Conservation (phyloP, 2,113 vertebrate species). For the Ictalurus furcatus region DNA sequence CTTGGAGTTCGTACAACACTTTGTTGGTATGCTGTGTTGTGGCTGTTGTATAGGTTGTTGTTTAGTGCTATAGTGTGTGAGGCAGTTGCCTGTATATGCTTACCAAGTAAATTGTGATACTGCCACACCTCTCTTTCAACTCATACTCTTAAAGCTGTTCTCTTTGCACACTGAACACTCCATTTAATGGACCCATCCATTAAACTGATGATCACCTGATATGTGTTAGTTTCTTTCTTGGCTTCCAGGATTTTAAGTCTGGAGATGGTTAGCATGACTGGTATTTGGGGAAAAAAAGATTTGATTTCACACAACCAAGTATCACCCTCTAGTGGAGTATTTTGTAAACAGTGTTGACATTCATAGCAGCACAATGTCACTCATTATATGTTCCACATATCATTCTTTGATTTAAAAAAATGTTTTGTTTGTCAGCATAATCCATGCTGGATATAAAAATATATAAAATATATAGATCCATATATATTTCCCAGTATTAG, state of each 20-base stretch:
- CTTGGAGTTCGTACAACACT: neutral
- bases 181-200: constrained; percentile 40
- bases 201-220: constrained; percentile 58
- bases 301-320: neutral
- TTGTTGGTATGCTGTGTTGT: neutral
- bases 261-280: neutral
- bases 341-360: constrained; percentile 19
- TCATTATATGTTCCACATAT: neutral
- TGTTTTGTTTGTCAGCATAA: neutral
- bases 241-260: neutral
- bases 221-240: constrained; percentile 32
- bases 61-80: neutral
- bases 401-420: neutral
- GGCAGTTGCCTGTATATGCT: neutral
- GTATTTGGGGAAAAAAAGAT: neutral
- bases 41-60: neutral
- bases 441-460: neutral
- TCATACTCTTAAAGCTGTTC: constrained; percentile 1
- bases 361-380: constrained; percentile 36
- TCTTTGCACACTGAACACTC: neutral
- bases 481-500: neutral
- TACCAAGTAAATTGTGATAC: neutral
- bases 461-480: too few species aligned
- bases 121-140: neutral
- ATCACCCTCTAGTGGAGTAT: constrained; percentile 25